Evolutionary conservation across 2,113 vertebrate genomes (phyloP), one percentile per base, ranked within the genome.

Genomic region (Accipiter cooperii): DNA sequence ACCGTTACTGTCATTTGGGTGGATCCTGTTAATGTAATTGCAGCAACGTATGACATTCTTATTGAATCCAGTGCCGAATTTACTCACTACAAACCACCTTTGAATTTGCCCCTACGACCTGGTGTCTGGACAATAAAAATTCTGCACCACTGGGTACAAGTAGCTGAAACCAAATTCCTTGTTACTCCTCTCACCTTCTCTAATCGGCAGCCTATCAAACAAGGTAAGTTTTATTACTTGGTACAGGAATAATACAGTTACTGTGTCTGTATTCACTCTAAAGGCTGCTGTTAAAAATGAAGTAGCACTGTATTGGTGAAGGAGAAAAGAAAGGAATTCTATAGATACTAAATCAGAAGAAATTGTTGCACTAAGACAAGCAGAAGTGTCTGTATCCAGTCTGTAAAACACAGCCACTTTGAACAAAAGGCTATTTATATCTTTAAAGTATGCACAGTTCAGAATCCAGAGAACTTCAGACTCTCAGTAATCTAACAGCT

Each of bases 1-100:
- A 99, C 99, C 0, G 98, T 99, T 40, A 99, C 99, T 0, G 98
- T 99, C 71, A 98, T 99, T 87, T 99, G 99, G 99, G 99, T 99
- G 65, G 99, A 99, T 93, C 99, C 99, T 4, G 89, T 99, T 65
- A 99, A 99, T 7, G 96, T 99, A 44, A 99, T 99, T 26, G 99
- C 99, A 6, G 99, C 99, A 79, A 99, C 99, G 2, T 99, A 99
- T 0, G 99, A 99, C 93, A 99, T 99, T 83, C 98, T 99, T 16
- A 99, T 99, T 5, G 99, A 99, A 74, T 98, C 99, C 86, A 98
- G 98, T 8, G 99, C 99, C 0, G 99, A 99, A 88, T 99, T 98
- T 89, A 99, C 99, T 42, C 99, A 99, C 98, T 99, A 99, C 97
- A 99, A 99, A 93, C 99, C 99, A 5, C 99, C 99, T 5, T 95